These are phyloP conservation scores for Pristionchus japonicus DNA, from an alignment of 2,888 invertebrate species.

Conservation along the genomic window DNA sequence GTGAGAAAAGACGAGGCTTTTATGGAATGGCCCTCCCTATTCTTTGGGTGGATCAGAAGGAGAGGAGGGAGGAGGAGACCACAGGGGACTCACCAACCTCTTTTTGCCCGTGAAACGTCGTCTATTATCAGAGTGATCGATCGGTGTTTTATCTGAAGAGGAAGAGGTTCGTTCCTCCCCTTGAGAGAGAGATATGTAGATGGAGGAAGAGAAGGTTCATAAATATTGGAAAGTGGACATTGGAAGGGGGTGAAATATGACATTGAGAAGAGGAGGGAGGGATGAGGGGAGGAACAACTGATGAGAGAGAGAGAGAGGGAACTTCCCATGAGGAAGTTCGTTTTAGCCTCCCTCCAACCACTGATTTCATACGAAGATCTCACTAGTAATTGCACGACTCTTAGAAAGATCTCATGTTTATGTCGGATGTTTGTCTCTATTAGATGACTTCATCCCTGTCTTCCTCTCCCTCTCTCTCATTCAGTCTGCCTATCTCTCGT, in stretches of 20 bases:
- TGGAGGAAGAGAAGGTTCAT: slow-evolving; percentile 3
- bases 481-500: too few species aligned
- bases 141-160: neutral
- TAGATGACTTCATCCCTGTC: neutral
- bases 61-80: neutral
- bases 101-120: neutral
- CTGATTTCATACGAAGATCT: neutral
- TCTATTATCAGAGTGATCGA: slow-evolving; percentile 40
- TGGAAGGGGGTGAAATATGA: slow-evolving; percentile 29
- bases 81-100: neutral
- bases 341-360: neutral
- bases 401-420: neutral
- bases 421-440: neutral
- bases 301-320: slow-evolving; percentile 31
- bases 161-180: slow-evolving; percentile 17
- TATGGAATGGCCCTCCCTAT: slow-evolving; percentile 31
- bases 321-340: slow-evolving; percentile 1
- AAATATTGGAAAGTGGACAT: slow-evolving; percentile 38
- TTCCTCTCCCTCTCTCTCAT: neutral
- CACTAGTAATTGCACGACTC: neutral
- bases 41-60: neutral
- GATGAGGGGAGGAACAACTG: slow-evolving; percentile 10
- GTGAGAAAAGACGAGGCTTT: slow-evolving; percentile 33
- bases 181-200: neutral
- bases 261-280: slow-evolving; percentile 11